Base-by-base conservation (phyloP, 1,140 invertebrate genomes). In the Trichonephila inaurata region DNA sequence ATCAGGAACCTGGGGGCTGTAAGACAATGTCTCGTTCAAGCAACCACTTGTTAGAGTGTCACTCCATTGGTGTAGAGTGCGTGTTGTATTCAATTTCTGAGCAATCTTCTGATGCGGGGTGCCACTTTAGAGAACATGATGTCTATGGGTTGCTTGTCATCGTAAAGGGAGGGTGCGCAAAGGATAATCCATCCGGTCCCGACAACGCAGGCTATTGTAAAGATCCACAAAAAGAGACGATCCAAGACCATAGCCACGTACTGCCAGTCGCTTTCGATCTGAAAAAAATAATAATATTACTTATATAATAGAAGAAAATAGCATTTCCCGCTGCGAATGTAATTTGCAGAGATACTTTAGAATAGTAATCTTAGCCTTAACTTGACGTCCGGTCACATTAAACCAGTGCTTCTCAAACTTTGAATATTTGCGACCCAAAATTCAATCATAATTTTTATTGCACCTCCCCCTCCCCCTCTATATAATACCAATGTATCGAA, bases 111-210 rank as follows among this genome's bases (percentile, higher is more conserved):
- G 12, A 94, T 85, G 18, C 93, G 93, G n/a, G 89, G 91, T 0
- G 98, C 98, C 86, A 99, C 97, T 18, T 97, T 97, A 14, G 98
- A 98, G 16, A 98, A 96, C 95, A 98, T 97, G 96, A 98, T 87
- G 95, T 99, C 98, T 94, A 99, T 99, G 7, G 98, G 97, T 95
- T 98, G 97, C 0, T 98, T 98, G 95, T 95, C 94, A 33, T 99
- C 99, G 96, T 99, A 99, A 88, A 99, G 97, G 51, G 98, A 98
- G 61, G 99, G 99, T 62, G 99, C 99, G 96, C 98, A 97, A 86
- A 99, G 97, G 95, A 99, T 99, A 95, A 99, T 99, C 60, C 97
- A 97, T 94, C 97, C 97, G 1, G 98, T 98, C 5, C 98, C 99
- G 72, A 99, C 96, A 82, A 99, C 96, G 96, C 98, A 99, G 92